Evolutionary conservation across 2,888 invertebrate species (phyloP).

Genomic region (Opisthograptis luteolata): DNA sequence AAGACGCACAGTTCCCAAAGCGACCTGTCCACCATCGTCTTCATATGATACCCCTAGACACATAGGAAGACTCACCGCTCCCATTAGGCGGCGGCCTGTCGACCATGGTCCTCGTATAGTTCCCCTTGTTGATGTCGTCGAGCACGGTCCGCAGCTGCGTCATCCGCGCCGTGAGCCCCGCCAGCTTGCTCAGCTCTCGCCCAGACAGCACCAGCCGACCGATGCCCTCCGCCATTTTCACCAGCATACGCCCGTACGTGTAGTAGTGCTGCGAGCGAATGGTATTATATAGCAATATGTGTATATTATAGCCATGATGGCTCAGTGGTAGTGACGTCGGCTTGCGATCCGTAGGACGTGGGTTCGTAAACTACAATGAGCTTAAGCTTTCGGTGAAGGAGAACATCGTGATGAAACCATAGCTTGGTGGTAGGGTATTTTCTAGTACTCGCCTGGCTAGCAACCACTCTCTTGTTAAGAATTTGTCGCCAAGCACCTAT

Average conservation of each 20-base stretch:
- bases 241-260: conserved; percentile 97
- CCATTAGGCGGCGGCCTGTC: conserved; percentile 55
- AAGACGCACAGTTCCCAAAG: too few species aligned
- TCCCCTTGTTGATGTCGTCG: conserved; percentile 91
- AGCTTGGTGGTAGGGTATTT: too few species aligned
- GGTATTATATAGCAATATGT: background rate
- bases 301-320: too few species aligned
- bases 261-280: conserved; percentile 91
- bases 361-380: too few species aligned
- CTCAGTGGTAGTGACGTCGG: too few species aligned
- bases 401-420: too few species aligned
- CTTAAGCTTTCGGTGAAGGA: too few species aligned
- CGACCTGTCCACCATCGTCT: too few species aligned
- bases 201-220: conserved; percentile 97
- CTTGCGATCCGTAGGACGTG: too few species aligned
- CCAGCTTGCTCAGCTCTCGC: conserved; percentile 95
- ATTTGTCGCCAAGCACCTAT: too few species aligned
- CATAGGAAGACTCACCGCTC: conserved; percentile 42
- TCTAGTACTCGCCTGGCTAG: too few species aligned
- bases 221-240: conserved; percentile 98
- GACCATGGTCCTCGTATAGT: conserved; percentile 86
- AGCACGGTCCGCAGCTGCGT: conserved; percentile 94
- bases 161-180: conserved; percentile 97
- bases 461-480: too few species aligned
- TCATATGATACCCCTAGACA: background rate